These are phyloP conservation scores for Xenentodon cancila DNA, from an alignment of 2,797 vertebrate genomes.

Conservation along the genomic window DNA sequence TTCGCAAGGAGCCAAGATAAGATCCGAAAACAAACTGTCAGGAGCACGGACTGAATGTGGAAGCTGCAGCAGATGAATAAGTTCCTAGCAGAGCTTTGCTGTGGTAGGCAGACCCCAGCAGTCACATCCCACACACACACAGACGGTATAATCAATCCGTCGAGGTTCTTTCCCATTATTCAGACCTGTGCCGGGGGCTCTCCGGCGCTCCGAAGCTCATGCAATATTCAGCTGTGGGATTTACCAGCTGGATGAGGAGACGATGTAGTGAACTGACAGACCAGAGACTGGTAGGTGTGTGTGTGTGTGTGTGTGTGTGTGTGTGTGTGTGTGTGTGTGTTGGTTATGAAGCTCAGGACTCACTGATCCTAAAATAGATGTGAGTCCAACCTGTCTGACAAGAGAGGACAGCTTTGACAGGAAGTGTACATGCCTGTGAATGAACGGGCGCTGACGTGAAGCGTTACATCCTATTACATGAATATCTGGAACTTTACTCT, in stretches of 20 bases:
- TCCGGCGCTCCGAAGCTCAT: conserved; percentile 71
- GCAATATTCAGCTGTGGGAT: conserved; percentile 75
- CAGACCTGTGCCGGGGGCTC: conserved; percentile 55
- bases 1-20: background rate
- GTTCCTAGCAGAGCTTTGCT: conserved; percentile 12
- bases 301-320: too few species aligned
- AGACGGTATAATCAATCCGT: conserved; percentile 49
- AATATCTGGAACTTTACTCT: too few species aligned
- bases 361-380: conserved; percentile 55
- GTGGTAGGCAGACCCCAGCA: conserved; percentile 3
- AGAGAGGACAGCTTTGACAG: conserved; percentile 40
- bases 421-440: conserved; percentile 35
- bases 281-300: conserved; percentile 7
- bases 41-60: background rate
- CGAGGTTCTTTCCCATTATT: conserved; percentile 56
- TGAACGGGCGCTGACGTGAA: conserved; percentile 22
- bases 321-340: too few species aligned
- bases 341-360: conserved; percentile 14
- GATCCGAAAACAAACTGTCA: conserved; percentile 20
- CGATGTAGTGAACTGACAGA: conserved; percentile 50
- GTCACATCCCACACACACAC: background rate
- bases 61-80: conserved; percentile 10
- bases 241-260: conserved; percentile 57
- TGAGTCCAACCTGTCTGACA: conserved; percentile 47
- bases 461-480: too few species aligned